A percentile compares a stretch with the other conserved stretches of the same genome.
Evolutionary conservation across 2,113 vertebrate genomes (phyloP).

Genomic region (Choloepus hoffmanni): DNA sequence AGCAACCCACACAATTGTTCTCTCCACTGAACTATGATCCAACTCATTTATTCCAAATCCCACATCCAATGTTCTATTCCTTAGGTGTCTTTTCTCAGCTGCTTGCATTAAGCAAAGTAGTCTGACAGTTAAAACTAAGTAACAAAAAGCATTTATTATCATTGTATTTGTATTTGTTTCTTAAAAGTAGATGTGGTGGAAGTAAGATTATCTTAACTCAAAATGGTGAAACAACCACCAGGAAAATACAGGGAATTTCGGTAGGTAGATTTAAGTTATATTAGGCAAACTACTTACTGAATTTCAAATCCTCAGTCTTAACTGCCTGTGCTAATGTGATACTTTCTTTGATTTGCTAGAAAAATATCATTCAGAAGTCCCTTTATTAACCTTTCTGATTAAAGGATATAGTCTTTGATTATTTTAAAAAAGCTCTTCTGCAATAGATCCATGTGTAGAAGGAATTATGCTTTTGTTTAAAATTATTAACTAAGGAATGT

Average conservation of each 20-base stretch:
- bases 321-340: background rate
- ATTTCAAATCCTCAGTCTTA: background rate
- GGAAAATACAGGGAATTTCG: background rate
- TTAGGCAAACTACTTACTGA: background rate
- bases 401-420: background rate
- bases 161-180: background rate
- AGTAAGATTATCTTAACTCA: background rate
- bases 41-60: background rate
- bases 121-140: background rate
- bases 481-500: background rate
- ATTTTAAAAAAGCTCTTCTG: background rate
- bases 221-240: background rate
- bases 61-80: background rate
- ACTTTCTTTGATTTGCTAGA: background rate
- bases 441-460: background rate
- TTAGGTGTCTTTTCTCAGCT: background rate
- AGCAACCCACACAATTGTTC: fast-evolving
- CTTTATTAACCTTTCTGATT: background rate
- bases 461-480: background rate
- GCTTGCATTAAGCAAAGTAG: background rate
- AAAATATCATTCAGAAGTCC: background rate
- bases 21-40: background rate
- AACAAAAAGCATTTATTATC: background rate
- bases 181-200: background rate
- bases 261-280: background rate